phyloP scores from a whole-genome alignment of 2,888 invertebrate species.

The Atrina japonica region DNA sequence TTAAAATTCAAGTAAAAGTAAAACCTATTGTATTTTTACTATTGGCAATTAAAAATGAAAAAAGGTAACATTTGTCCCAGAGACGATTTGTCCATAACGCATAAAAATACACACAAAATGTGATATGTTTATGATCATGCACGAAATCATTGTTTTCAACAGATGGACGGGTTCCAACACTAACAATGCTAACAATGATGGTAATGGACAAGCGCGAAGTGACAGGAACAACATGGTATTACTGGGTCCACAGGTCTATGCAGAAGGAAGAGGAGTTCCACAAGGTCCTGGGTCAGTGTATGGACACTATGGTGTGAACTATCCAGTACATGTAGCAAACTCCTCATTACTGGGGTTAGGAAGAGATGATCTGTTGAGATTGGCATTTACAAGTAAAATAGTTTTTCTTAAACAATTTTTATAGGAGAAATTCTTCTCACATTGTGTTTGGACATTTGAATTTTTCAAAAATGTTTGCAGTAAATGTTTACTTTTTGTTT shows the following conservation, averaged over 20 bases:
- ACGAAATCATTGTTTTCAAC: no score
- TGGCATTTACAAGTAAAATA: conserved; percentile 73
- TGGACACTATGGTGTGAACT: conserved; percentile 78
- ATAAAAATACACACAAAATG: no score
- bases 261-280: conserved; percentile 65
- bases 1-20: no score
- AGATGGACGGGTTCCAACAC: conserved; percentile 81
- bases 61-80: no score
- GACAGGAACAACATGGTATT: conserved; percentile 79
- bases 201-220: conserved; percentile 77
- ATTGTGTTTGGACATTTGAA: neutral
- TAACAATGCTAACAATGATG: conserved; percentile 78
- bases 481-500: conserved; percentile 4
- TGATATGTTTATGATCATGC: no score
- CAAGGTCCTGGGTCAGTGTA: conserved; percentile 59
- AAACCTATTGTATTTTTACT: no score
- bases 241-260: conserved; percentile 65
- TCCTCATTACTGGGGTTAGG: conserved; percentile 72
- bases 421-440: no score
- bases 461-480: neutral
- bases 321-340: conserved; percentile 68
- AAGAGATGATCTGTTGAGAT: conserved; percentile 58
- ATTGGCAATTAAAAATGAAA: no score
- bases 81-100: no score
- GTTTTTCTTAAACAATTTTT: no score